Evolutionary conservation across 2,888 invertebrate genomes (phyloP), one percentile per base, ranked within the genome.

Genomic region (Resseliella maxima): DNA sequence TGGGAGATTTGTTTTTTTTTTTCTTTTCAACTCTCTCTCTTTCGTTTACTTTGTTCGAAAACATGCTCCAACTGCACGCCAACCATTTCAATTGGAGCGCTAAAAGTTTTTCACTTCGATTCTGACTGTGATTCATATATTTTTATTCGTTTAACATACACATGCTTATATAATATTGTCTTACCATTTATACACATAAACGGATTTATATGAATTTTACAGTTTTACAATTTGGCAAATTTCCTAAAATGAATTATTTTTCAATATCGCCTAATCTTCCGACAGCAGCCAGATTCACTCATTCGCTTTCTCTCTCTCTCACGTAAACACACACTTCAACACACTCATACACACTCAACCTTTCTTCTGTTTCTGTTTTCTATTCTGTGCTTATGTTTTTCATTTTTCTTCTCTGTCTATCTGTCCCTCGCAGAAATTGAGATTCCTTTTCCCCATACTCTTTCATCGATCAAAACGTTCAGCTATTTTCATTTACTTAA

Each of bases 241-340:
- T 83, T 83, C 83, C 83, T 83, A 83, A 83, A 83, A 38, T 83
- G 83, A 83, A 83, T 83, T 83, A 38, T n/a, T 38, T 38, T 83
- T 83, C 72, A 72, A 72, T 72, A 72, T 72, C 72, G 31, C 59
- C 3, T 50, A 21, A 50, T 50, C 10, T 59, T 24, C 24, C 3
- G 59, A 12, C 50, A 24, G 15, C 31, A 10, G n/a, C 12, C 31
- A 59, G 59, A 50, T 50, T 50, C 50, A n/a, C 15, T 50, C 50
- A 3, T 21, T 50, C 50, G 8, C 41, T 41, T 12, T 41, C 41
- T 41, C 41, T 41, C 41, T 41, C 41, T 41, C 41, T 41, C 41
- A 8, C 41, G 5, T 12, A 8, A 5, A 8, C 41, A 8, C 41
- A 8, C 41, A 8, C 41, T 41, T 12, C 12, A 5, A 8, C 41